A percentile compares a stretch with the other conserved stretches of the same genome.
Conservation (phyloP, 2,797 vertebrate species). For the Mastacembelus armatus region DNA sequence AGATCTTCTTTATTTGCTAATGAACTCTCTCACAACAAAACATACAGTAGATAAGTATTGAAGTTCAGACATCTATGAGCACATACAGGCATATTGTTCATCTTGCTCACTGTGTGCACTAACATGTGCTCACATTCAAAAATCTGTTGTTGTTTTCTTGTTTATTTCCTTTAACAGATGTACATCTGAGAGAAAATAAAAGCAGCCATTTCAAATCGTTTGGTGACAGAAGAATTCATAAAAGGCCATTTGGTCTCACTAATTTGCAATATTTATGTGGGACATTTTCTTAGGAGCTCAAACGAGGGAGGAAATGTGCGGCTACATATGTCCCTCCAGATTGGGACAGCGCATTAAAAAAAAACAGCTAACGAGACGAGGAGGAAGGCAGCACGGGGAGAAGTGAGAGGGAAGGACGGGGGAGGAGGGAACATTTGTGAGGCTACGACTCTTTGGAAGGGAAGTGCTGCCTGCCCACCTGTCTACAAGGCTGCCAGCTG, state of each 20-base stretch:
- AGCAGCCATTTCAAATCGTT: constrained; percentile 61
- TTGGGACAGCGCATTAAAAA: constrained; percentile 69
- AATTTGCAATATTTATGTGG: constrained; percentile 77
- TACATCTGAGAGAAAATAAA: constrained; percentile 71
- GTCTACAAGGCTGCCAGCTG: constrained; percentile 80
- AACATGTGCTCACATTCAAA: constrained; percentile 18
- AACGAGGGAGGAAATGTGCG: constrained; percentile 31
- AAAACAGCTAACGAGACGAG: constrained; percentile 74
- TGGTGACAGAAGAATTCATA: constrained; percentile 78
- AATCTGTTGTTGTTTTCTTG: constrained; percentile 57
- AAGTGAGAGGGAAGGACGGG: constrained; percentile 32
- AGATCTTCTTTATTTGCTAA: neutral
- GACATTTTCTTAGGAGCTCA: constrained; percentile 73
- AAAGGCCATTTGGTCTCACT: constrained; percentile 78
- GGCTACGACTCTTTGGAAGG: constrained; percentile 78
- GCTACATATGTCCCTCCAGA: constrained; percentile 79
- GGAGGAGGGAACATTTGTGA: constrained; percentile 73
- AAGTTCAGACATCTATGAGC: constrained; percentile 4
- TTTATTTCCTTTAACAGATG: constrained; percentile 76
- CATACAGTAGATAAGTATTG: neutral
- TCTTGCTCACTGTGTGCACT: neutral
- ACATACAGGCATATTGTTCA: constrained; percentile 6
- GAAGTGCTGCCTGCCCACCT: constrained; percentile 79
- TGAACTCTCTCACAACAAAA: too few relatives aligned
- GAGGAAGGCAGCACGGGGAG: constrained; percentile 36